Conservation (phyloP, 1,140 invertebrate species). For the Drosophila orena region DNA sequence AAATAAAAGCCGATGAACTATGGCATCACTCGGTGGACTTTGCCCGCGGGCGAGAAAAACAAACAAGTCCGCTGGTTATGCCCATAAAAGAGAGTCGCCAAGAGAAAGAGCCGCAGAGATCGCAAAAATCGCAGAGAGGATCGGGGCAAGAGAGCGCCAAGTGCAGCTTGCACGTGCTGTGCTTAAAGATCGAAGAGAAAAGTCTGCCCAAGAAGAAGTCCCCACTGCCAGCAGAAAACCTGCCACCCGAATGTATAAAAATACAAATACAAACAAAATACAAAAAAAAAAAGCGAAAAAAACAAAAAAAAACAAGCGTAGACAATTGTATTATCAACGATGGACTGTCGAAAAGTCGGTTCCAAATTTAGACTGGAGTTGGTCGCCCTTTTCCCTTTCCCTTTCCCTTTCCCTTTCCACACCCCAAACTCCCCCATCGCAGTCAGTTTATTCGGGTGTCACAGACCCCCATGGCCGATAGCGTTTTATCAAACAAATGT, state of each 20-base stretch:
- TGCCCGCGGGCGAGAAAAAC: constrained; percentile 28
- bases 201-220: too few relatives aligned
- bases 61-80: constrained; percentile 29
- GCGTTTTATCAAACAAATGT: constrained; percentile 43
- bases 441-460: constrained; percentile 30
- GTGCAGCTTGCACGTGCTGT: constrained; percentile 52
- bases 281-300: not conserved
- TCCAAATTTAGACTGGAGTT: constrained; percentile 53
- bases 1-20: constrained; percentile 17
- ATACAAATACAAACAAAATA: constrained; percentile 1
- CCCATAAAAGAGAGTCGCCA: constrained; percentile 39
- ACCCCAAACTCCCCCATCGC: constrained; percentile 11
- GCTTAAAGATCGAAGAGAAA: not conserved
- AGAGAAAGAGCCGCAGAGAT: constrained; percentile 12
- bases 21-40: constrained; percentile 31
- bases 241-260: constrained; percentile 4
- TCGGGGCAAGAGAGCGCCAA: not conserved
- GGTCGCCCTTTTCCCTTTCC: constrained; percentile 8
- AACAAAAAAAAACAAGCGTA: too few relatives aligned
- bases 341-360: constrained; percentile 39
- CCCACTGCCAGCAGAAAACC: not conserved
- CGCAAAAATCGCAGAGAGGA: constrained; percentile 7
- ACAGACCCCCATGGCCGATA: constrained; percentile 39
- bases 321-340: constrained; percentile 27
- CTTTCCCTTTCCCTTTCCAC: too few relatives aligned